Evolutionary conservation across 1,140 invertebrate genomes (phyloP).

Genomic region (Dreissena rostriformis): DNA sequence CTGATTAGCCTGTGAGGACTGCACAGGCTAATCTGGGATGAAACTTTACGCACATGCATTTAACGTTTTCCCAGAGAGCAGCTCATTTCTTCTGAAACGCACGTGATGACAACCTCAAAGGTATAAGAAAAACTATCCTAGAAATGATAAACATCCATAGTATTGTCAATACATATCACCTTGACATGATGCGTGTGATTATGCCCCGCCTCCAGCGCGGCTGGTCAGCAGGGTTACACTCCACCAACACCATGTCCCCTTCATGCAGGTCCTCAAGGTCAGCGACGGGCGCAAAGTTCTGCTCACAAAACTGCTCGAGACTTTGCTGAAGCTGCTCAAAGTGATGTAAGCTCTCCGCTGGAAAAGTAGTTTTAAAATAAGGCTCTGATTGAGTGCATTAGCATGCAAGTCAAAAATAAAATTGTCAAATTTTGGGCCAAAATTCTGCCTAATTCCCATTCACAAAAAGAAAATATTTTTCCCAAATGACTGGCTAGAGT

Average conservation of each 20-base stretch:
- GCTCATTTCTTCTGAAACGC: no score
- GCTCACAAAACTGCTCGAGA: slow-evolving; percentile 12
- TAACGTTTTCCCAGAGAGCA: no score
- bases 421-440: not conserved
- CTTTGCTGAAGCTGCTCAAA: slow-evolving; percentile 33
- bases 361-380: not conserved
- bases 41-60: no score
- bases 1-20: no score
- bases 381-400: no score
- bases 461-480: not conserved
- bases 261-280: slow-evolving; percentile 23
- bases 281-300: slow-evolving; percentile 1
- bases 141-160: no score
- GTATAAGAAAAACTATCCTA: no score
- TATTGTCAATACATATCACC: not conserved
- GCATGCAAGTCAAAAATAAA: no score
- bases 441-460: not conserved
- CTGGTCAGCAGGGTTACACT: not conserved
- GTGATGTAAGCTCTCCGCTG: slow-evolving; percentile 28
- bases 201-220: slow-evolving; percentile 24
- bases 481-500: no score
- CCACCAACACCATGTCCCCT: slow-evolving; percentile 28
- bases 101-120: no score
- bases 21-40: no score
- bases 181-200: slow-evolving; percentile 23